Percentiles rank a stretch among this genome's conserved stretches.
These are phyloP conservation scores for Ecdyonurus torrentis DNA, from an alignment of 2,888 invertebrate genomes.

Conservation along the genomic window DNA sequence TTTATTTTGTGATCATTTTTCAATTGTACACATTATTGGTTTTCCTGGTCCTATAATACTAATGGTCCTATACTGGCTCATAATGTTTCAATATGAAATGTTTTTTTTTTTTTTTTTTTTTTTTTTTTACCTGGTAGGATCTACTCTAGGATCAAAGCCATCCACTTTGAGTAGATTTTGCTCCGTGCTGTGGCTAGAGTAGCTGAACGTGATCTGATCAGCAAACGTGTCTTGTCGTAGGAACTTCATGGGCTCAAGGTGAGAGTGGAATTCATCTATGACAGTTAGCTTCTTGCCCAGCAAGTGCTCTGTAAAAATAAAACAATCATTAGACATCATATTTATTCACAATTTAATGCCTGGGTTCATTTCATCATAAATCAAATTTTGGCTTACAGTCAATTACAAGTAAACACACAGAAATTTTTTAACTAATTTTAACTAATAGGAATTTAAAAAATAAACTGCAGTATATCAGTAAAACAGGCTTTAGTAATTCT, in stretches of 20 bases:
- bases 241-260: constrained; percentile 83
- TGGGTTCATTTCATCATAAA: too few relatives aligned
- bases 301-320: constrained; percentile 48
- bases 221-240: constrained; percentile 59
- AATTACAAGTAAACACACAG: too few relatives aligned
- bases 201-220: constrained; percentile 80
- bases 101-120: too few relatives aligned
- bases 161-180: constrained; percentile 76
- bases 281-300: constrained; percentile 72
- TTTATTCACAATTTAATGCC: too few relatives aligned
- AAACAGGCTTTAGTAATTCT: too few relatives aligned
- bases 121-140: constrained; percentile 57
- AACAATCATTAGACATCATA: constrained; percentile 7
- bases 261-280: constrained; percentile 85
- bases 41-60: not conserved
- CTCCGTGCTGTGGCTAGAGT: constrained; percentile 53
- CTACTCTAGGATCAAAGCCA: constrained; percentile 60
- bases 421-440: too few relatives aligned
- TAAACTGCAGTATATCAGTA: too few relatives aligned
- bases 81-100: too few relatives aligned
- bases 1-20: too few relatives aligned
- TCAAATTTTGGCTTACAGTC: too few relatives aligned
- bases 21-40: not conserved
- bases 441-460: too few relatives aligned
- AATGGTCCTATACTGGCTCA: not conserved